These are phyloP conservation scores for Spermophilus dauricus DNA, from an alignment of 2,113 vertebrate genomes.

Conservation along the genomic window DNA sequence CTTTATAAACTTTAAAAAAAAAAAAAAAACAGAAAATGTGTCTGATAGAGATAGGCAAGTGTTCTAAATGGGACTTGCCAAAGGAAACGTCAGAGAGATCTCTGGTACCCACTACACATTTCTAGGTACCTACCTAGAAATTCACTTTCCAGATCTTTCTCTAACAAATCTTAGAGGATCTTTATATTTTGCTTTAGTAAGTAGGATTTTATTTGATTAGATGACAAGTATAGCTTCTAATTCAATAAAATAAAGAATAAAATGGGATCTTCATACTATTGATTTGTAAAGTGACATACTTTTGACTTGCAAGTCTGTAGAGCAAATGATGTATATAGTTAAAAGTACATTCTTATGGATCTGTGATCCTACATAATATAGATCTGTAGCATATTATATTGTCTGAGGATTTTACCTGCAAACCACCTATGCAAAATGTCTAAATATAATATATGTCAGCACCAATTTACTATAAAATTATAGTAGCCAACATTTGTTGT, in stretches of 20 bases:
- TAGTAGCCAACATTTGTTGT: neutral
- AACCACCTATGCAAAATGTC: neutral
- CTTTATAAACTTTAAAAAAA: neutral
- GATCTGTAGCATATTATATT: neutral
- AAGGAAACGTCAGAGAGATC: neutral
- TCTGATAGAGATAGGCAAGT: neutral
- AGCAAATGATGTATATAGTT: neutral
- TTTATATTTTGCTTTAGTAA: conserved; percentile 8
- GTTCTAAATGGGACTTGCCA: neutral
- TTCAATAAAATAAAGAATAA: conserved; percentile 42
- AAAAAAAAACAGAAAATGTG: neutral
- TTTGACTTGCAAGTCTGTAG: neutral
- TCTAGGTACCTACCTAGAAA: neutral
- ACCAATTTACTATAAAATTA: neutral
- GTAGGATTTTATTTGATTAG: neutral
- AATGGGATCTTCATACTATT: no score
- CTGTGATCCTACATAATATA: neutral
- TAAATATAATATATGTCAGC: neutral
- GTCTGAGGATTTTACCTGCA: neutral
- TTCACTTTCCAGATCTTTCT: neutral
- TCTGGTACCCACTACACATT: neutral
- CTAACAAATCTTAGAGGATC: neutral
- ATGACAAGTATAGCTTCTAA: conserved; percentile 6
- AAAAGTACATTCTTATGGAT: neutral
- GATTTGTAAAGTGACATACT: neutral